Evolutionary conservation across 2,113 vertebrate species (phyloP).

Genomic region (Oreochromis niloticus): DNA sequence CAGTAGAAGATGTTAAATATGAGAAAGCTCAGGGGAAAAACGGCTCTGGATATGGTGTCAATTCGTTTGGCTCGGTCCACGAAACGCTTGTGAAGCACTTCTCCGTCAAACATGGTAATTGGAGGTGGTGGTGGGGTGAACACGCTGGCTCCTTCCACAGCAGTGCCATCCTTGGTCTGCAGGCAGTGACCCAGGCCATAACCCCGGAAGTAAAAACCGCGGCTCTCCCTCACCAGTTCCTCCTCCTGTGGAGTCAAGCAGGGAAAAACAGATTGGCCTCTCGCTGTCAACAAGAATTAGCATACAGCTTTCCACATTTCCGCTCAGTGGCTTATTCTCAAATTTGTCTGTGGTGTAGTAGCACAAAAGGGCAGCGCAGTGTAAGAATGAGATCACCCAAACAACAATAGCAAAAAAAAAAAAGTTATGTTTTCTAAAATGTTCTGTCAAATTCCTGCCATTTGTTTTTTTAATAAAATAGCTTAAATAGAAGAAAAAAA

Average conservation of each 20-base stretch:
- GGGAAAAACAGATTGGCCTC: conserved; percentile 30
- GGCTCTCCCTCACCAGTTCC: conserved; percentile 78
- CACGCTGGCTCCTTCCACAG: conserved; percentile 65
- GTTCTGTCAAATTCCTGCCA: neutral
- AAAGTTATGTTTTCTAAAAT: neutral
- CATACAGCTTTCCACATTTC: neutral
- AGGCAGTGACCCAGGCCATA: conserved; percentile 85
- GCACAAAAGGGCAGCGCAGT: neutral
- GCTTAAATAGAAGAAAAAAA: neutral
- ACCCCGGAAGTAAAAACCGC: conserved; percentile 81
- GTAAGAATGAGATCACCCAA: neutral
- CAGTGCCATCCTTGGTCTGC: conserved; percentile 72
- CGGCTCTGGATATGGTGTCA: conserved; percentile 85
- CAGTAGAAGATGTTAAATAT: conserved; percentile 96
- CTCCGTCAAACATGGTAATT: conserved; percentile 63
- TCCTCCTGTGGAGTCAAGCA: conserved; percentile 73
- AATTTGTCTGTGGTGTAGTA: neutral
- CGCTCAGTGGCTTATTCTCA: neutral
- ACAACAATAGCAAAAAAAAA: neutral
- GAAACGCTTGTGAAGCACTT: conserved; percentile 73
- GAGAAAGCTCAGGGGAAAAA: conserved; percentile 91
- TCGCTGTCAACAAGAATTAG: conserved; percentile 17
- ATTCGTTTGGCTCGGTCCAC: conserved; percentile 86
- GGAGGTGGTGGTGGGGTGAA: conserved; percentile 57
- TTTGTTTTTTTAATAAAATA: neutral